These are phyloP conservation scores for Megalopta genalis DNA, from an alignment of 1,140 invertebrate species.

Conservation along the genomic window DNA sequence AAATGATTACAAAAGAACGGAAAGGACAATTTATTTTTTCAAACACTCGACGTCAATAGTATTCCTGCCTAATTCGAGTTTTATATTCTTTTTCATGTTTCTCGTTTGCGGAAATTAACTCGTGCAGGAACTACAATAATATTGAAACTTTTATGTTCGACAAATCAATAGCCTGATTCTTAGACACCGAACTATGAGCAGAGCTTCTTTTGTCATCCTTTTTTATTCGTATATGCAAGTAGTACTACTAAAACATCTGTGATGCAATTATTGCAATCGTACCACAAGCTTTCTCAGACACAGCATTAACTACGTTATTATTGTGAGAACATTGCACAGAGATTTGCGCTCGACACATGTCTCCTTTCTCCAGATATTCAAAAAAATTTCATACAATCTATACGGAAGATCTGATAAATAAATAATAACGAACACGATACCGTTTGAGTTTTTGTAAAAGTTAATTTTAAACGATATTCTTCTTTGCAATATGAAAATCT, in stretches of 20 bases:
- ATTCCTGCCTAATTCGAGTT: not conserved
- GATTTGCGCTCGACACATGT: not conserved
- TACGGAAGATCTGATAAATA: not conserved
- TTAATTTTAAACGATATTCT: conserved; percentile 12
- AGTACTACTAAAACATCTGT: conserved; percentile 13
- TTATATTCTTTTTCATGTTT: conserved; percentile 13
- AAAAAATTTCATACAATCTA: not conserved
- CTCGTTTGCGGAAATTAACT: conserved; percentile 11
- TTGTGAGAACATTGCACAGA: conserved; percentile 18
- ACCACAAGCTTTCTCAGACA: conserved; percentile 61
- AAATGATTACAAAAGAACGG: not conserved
- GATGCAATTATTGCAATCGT: conserved; percentile 22
- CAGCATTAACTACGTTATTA: conserved; percentile 49
- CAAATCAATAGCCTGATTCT: conserved; percentile 21
- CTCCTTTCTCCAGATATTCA: not conserved
- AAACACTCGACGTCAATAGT: not conserved
- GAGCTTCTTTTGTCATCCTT: not conserved
- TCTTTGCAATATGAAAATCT: conserved; percentile 14
- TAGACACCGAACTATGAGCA: conserved; percentile 17
- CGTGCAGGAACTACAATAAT: not conserved
- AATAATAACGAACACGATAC: not conserved
- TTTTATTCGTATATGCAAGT: conserved; percentile 18
- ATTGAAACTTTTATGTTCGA: conserved; percentile 31
- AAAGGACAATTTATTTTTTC: conserved; percentile 2
- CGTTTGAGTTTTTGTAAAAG: conserved; percentile 3